phyloP scores from a whole-genome alignment of 2,888 invertebrate species.

The Ametastegia equiseti region DNA sequence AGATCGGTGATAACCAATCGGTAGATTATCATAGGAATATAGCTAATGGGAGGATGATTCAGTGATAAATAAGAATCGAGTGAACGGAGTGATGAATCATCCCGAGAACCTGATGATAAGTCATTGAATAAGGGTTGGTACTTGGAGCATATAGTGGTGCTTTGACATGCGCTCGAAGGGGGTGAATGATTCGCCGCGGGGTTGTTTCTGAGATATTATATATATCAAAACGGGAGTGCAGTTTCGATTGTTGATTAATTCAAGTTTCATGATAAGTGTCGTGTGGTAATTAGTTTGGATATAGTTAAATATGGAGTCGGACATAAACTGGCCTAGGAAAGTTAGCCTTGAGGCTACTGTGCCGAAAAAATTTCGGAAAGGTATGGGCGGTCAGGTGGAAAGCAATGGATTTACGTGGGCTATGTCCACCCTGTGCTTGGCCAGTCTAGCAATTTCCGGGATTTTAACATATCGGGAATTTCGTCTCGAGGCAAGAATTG shows the following conservation, averaged over 20 bases:
- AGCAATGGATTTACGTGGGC: slow-evolving; percentile 64
- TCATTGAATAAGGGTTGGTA: not conserved
- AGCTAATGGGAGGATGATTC: not conserved
- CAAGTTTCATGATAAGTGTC: not conserved
- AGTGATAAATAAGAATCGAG: not conserved
- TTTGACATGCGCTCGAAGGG: slow-evolving; percentile 23
- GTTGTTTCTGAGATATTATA: not conserved
- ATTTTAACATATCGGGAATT: slow-evolving; percentile 68
- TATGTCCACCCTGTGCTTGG: slow-evolving; percentile 69
- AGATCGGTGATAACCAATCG: no score
- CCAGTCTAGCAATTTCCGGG: slow-evolving; percentile 68
- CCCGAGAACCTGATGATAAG: not conserved
- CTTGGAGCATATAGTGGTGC: not conserved
- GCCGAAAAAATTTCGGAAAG: slow-evolving; percentile 65
- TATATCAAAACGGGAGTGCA: no score
- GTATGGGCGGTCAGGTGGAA: slow-evolving; percentile 49
- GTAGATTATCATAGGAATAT: no score
- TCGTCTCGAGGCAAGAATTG: slow-evolving; percentile 68
- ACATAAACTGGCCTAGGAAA: slow-evolving; percentile 59
- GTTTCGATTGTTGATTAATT: no score
- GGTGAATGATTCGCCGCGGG: slow-evolving; percentile 15
- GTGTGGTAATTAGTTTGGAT: not conserved
- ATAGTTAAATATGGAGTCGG: slow-evolving; percentile 61
- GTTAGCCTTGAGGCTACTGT: slow-evolving; percentile 62
- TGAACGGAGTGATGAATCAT: not conserved